A percentile compares a stretch with the other conserved stretches of the same genome.
These are phyloP conservation scores for Phenganax stokvisi DNA, from an alignment of 92 coral and sea anemone species.

Conservation along the genomic window DNA sequence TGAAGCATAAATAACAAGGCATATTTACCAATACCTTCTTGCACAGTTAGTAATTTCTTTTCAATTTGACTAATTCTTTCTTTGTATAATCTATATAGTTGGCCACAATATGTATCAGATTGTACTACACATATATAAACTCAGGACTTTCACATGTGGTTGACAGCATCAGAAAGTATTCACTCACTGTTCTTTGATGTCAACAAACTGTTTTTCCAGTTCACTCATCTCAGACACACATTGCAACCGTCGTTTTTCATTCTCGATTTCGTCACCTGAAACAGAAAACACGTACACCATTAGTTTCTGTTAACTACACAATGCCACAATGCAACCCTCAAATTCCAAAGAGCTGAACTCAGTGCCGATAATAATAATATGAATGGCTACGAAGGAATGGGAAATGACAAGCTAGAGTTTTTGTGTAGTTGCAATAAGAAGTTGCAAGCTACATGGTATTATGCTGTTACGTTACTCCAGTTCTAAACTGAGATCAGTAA, in stretches of 20 bases:
- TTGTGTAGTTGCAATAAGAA: no score
- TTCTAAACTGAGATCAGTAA: slow-evolving; percentile 1
- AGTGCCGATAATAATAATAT: no score
- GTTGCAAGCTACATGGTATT: no score
- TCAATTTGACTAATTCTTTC: slow-evolving; percentile 91
- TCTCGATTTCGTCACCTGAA: slow-evolving; percentile 88
- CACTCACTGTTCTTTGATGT: slow-evolving; percentile 91
- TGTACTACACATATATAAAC: neutral
- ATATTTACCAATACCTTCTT: slow-evolving; percentile 50
- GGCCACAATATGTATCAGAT: neutral
- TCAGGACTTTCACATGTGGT: neutral
- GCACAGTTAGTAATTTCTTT: slow-evolving; percentile 79
- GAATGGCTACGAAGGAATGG: no score
- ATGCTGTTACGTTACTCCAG: neutral
- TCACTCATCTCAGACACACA: slow-evolving; percentile 94
- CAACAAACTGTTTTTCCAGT: slow-evolving; percentile 89
- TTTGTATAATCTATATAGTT: slow-evolving; percentile 61
- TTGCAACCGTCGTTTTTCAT: slow-evolving; percentile 80
- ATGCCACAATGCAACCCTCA: neutral
- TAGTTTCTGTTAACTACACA: neutral
- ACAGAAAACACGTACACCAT: neutral
- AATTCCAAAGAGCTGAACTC: no score
- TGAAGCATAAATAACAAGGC: neutral
- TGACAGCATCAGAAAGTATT: neutral
- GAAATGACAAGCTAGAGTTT: no score